These are phyloP conservation scores for Chloromyia formosa DNA, from an alignment of 2,888 invertebrate species.

Conservation along the genomic window DNA sequence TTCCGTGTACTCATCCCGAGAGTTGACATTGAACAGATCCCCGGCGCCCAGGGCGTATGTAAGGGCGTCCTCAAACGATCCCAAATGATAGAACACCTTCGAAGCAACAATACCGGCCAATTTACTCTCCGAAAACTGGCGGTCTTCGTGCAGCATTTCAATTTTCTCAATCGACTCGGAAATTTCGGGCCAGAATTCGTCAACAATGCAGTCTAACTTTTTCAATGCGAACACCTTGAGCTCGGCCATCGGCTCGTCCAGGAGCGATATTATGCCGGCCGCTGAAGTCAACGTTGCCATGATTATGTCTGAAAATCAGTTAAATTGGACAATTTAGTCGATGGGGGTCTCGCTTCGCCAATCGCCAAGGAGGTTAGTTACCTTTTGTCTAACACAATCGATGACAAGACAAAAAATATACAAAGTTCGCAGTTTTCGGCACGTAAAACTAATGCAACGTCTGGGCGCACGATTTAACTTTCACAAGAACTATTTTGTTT, in stretches of 20 bases:
- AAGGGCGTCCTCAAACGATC: constrained; percentile 95
- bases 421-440: not conserved
- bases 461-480: not conserved
- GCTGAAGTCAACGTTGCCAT: constrained; percentile 73
- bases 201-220: constrained; percentile 92
- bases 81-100: constrained; percentile 97
- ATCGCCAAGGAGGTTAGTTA: not conserved
- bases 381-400: constrained; percentile 32
- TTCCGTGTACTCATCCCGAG: constrained; percentile 93
- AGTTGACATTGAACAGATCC: constrained; percentile 93
- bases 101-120: constrained; percentile 97
- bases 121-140: constrained; percentile 85
- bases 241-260: constrained; percentile 94
- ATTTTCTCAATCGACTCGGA: constrained; percentile 98
- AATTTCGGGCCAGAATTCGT: constrained; percentile 99
- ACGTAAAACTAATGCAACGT: not conserved
- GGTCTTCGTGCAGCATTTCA: constrained; percentile 95
- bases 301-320: constrained; percentile 57
- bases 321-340: not conserved
- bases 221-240: constrained; percentile 92
- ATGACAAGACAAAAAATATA: not conserved
- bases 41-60: constrained; percentile 98
- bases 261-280: constrained; percentile 93
- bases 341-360: not conserved
- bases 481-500: not conserved